Evolutionary conservation across 2,797 vertebrate species (phyloP).

Genomic region (Gobio occitaniae): DNA sequence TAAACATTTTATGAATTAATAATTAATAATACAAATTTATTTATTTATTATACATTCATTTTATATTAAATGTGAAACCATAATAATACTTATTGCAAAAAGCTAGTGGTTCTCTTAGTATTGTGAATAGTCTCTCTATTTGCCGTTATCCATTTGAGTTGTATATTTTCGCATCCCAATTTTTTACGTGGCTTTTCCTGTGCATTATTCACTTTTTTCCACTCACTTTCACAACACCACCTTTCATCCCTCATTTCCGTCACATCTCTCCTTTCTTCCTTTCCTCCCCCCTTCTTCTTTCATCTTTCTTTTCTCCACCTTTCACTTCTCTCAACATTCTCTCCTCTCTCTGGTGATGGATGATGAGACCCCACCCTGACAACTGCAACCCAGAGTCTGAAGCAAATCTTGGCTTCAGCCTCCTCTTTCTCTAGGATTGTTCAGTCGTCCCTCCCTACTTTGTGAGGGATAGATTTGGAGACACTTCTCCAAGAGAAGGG

Average conservation of each 20-base stretch:
- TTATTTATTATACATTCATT: neutral
- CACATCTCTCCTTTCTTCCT: conserved; percentile 30
- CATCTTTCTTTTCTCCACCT: conserved; percentile 65
- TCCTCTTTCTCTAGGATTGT: conserved; percentile 9
- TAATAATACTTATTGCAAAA: neutral
- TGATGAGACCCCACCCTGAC: conserved; percentile 59
- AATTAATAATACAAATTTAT: neutral
- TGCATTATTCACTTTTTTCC: conserved; percentile 8
- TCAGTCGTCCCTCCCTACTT: neutral
- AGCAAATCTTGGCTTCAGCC: conserved; percentile 18
- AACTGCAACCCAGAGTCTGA: conserved; percentile 48
- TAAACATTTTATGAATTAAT: neutral
- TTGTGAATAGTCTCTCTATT: neutral
- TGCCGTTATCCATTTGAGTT: neutral
- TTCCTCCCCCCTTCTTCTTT: conserved; percentile 46
- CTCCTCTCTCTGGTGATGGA: conserved; percentile 55
- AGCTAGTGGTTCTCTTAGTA: neutral
- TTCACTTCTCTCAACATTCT: conserved; percentile 17
- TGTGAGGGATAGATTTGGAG: neutral
- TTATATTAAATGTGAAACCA: neutral
- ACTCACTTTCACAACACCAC: neutral
- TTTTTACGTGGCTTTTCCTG: neutral
- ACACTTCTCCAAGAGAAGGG: conserved; percentile 1
- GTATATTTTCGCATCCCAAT: neutral
- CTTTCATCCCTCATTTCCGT: conserved; percentile 19